Base-by-base conservation (phyloP, 2,888 invertebrate genomes). In the Synergus umbraculus region DNA sequence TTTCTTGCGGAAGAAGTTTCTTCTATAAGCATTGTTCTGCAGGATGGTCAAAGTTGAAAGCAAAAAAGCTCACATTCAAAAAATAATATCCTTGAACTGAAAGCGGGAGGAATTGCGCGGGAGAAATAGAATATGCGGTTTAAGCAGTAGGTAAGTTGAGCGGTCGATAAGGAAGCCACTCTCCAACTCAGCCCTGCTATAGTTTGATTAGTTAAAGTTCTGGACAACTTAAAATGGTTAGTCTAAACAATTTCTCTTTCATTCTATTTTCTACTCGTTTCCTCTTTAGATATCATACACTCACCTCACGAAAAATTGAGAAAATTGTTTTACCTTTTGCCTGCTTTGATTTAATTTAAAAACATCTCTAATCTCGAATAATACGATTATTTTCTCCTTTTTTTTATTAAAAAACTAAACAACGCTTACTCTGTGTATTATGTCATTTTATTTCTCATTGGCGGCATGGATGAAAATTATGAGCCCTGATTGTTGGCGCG, bases 71-170 rank as follows among this genome's bases (percentile, higher is more conserved):
- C 13, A 8, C 49, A 22, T 69, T 22, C n/a, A 13, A 49, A 8
- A 69, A 69, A 69, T 49, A n/a, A 69, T 46, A 69, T 49, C 29
- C 49, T 69, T 13, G 15, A 54, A 49, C 22, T 22, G 46, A 49
- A 69, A 63, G 7, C 12, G 29, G 29, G 18, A 29, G 63, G 13
- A 63, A 29, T 12, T 63, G 12, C 22, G 22, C 22, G 22, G 63
- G 13, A 29, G 12, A 63, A 63, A 29, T 63, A 63, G 29, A 63
- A 29, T 63, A 63, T 63, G 63, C 63, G 63, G 63, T 29, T 63
- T 63, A 63, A 63, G 63, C 63, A 63, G 63, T 29, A 29, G 29
- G 29, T 63, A 29, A 22, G 18, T 63, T 10, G 22, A 22, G 29
- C 12, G 22, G 63, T 63, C 22, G 63, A 63, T 63, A 63, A 63